These are phyloP conservation scores for Aricia artaxerxes DNA, from an alignment of 2,888 invertebrate genomes.

Conservation along the genomic window DNA sequence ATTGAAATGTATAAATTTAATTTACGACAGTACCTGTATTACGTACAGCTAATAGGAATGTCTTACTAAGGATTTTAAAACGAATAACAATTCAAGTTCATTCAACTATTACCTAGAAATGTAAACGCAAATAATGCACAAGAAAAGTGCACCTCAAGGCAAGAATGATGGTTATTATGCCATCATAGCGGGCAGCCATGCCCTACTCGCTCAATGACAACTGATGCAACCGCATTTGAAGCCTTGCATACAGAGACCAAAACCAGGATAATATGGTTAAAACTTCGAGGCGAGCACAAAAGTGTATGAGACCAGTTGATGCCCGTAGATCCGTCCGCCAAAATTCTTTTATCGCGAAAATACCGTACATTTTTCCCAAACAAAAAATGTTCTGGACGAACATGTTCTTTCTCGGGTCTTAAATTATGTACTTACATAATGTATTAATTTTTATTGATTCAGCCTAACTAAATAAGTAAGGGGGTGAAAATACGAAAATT, in stretches of 20 bases:
- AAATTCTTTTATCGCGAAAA: no score
- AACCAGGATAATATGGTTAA: not conserved
- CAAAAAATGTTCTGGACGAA: no score
- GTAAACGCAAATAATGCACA: conserved; percentile 12
- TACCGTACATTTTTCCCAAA: no score
- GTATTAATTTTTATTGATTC: no score
- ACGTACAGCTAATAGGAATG: not conserved
- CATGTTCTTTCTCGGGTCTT: no score
- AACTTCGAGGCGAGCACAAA: no score
- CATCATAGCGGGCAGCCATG: conserved; percentile 28
- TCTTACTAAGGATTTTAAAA: conserved; percentile 2
- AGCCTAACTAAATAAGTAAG: no score
- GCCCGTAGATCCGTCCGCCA: no score
- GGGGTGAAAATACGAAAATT: no score
- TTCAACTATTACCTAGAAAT: conserved; percentile 34
- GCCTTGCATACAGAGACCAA: not conserved
- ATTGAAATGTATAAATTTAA: not conserved
- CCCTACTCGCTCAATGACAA: conserved; percentile 33
- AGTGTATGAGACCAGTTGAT: no score
- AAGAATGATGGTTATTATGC: conserved; percentile 26
- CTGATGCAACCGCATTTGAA: conserved; percentile 1
- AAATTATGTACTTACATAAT: no score
- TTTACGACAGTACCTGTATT: not conserved
- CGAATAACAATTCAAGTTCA: conserved; percentile 33
- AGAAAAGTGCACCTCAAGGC: not conserved